Conservation (phyloP, 1,140 invertebrate species). For the Temnothorax longispinosus region DNA sequence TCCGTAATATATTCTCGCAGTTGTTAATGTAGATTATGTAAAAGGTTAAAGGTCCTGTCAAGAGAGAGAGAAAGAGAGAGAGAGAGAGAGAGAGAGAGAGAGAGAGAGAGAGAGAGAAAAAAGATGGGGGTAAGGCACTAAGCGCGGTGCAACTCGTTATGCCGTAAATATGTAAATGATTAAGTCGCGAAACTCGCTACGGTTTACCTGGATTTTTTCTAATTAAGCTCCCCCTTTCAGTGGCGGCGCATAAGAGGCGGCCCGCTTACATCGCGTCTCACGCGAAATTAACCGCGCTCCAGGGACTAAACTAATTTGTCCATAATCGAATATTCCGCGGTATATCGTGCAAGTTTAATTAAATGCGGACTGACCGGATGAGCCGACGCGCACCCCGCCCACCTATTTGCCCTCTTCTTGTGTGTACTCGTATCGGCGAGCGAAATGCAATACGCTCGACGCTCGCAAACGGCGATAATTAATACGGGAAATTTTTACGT, state of each 20-base stretch:
- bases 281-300: constrained; percentile 76
- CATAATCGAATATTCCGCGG: constrained; percentile 77
- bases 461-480: constrained; percentile 68
- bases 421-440: constrained; percentile 21
- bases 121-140: not conserved
- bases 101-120: not conserved
- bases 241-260: constrained; percentile 62
- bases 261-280: constrained; percentile 70
- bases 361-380: constrained; percentile 75
- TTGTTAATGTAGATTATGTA: not conserved
- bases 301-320: constrained; percentile 77
- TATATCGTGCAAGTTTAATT: constrained; percentile 78
- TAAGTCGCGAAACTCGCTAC: constrained; percentile 56
- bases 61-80: not conserved
- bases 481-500: constrained; percentile 65
- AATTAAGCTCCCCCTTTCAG: constrained; percentile 57
- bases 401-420: constrained; percentile 53
- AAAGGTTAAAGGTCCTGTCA: not conserved
- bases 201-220: constrained; percentile 53
- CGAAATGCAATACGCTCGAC: constrained; percentile 44
- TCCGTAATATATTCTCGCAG: not conserved
- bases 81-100: not conserved
- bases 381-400: constrained; percentile 25
- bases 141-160: constrained; percentile 36
- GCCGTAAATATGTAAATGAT: constrained; percentile 56